A percentile compares a stretch with the other conserved stretches of the same genome.
Conservation (phyloP, 1,140 invertebrate species). For the Caerostris extrusa region DNA sequence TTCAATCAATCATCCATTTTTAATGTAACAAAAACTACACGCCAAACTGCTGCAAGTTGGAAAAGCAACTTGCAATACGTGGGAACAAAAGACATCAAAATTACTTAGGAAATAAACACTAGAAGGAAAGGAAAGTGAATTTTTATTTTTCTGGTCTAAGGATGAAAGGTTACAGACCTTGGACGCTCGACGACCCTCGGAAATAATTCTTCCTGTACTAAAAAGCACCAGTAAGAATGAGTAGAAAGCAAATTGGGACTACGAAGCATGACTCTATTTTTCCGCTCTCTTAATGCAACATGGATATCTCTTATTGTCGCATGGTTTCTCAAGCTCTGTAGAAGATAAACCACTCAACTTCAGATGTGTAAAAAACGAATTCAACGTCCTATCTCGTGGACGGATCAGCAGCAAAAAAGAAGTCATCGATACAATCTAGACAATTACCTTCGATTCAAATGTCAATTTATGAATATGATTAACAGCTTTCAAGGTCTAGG, state of each 20-base stretch:
- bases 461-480: not conserved
- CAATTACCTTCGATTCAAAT: not conserved
- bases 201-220: not conserved
- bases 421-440: not conserved
- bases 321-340: not conserved
- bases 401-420: not conserved
- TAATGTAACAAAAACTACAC: too few relatives aligned
- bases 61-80: too few relatives aligned
- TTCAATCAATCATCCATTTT: too few relatives aligned
- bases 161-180: slow-evolving; percentile 47
- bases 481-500: not conserved
- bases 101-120: too few relatives aligned
- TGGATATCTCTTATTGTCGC: not conserved
- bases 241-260: not conserved
- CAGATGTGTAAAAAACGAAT: not conserved
- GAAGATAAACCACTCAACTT: not conserved
- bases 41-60: too few relatives aligned
- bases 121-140: not conserved
- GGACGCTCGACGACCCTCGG: not conserved
- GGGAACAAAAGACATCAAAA: too few relatives aligned
- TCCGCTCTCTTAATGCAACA: not conserved
- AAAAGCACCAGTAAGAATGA: not conserved
- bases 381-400: not conserved
- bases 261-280: slow-evolving; percentile 31
- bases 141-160: not conserved